Percentiles rank a stretch among this genome's conserved stretches.
Evolutionary conservation across 2,888 invertebrate genomes (phyloP).

Genomic region (Druceiella hillmani): DNA sequence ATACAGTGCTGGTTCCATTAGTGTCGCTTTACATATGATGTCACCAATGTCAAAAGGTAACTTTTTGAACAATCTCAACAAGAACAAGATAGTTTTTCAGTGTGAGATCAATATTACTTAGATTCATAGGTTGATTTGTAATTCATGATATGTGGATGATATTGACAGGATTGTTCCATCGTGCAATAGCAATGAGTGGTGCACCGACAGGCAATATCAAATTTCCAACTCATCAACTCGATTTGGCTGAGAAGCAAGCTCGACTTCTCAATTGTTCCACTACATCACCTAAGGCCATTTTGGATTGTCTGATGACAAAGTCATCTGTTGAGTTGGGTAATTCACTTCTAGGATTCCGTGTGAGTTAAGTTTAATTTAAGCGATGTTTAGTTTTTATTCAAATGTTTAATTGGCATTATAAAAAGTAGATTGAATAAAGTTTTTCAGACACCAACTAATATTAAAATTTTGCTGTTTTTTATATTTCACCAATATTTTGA

Average conservation of each 20-base stretch:
- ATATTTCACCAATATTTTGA: no score
- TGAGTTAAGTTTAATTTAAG: slow-evolving; percentile 31
- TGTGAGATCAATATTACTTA: no score
- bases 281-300: slow-evolving; percentile 44
- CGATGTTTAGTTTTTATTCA: no score
- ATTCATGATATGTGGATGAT: no score
- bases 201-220: slow-evolving; percentile 51
- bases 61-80: no score
- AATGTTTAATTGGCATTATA: no score
- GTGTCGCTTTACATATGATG: slow-evolving; percentile 50
- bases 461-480: no score
- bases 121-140: no score
- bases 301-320: slow-evolving; percentile 53
- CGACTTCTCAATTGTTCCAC: slow-evolving; percentile 53
- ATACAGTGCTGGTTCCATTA: slow-evolving; percentile 50
- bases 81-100: no score
- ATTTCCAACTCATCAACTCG: slow-evolving; percentile 47
- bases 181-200: slow-evolving; percentile 64
- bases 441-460: no score
- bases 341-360: slow-evolving; percentile 40
- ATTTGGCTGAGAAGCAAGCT: slow-evolving; percentile 59
- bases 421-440: no score
- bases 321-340: slow-evolving; percentile 44
- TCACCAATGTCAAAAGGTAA: slow-evolving; percentile 60
- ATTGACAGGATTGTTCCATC: slow-evolving; percentile 66